phyloP scores from a whole-genome alignment of 2,113 vertebrate species.

The Hypomesus transpacificus region DNA sequence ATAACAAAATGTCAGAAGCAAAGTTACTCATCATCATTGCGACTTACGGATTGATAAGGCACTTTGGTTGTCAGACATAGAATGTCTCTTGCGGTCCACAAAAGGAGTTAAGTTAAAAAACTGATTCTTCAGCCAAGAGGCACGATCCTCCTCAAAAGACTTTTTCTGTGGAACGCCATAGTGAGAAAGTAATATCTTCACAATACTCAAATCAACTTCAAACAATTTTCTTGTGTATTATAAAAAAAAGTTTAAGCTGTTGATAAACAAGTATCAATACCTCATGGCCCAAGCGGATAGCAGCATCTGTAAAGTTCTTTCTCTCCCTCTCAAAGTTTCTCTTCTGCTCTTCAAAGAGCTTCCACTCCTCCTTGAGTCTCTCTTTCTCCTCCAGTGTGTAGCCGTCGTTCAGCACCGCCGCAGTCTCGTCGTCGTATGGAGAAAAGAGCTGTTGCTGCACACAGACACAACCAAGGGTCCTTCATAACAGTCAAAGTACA shows the following conservation, averaged over 20 bases:
- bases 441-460: slow-evolving; percentile 84
- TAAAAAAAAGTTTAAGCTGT: slow-evolving; percentile 1
- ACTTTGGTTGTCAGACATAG: slow-evolving; percentile 78
- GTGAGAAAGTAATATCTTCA: background rate
- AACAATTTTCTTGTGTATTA: background rate
- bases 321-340: slow-evolving; percentile 93
- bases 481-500: background rate
- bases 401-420: slow-evolving; percentile 84
- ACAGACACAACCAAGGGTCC: background rate
- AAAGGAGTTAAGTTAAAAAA: slow-evolving; percentile 92
- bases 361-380: slow-evolving; percentile 92
- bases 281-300: slow-evolving; percentile 91
- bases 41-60: slow-evolving; percentile 84
- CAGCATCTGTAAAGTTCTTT: slow-evolving; percentile 92
- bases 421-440: slow-evolving; percentile 89
- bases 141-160: slow-evolving; percentile 89
- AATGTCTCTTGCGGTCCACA: slow-evolving; percentile 77
- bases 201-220: background rate
- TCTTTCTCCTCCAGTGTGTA: slow-evolving; percentile 94
- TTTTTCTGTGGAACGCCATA: slow-evolving; percentile 75
- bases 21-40: background rate
- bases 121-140: slow-evolving; percentile 90
- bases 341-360: slow-evolving; percentile 88
- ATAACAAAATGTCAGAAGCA: background rate
- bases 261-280: slow-evolving; percentile 56